Conservation (phyloP, 2,888 invertebrate species). For the Seira musarum region DNA sequence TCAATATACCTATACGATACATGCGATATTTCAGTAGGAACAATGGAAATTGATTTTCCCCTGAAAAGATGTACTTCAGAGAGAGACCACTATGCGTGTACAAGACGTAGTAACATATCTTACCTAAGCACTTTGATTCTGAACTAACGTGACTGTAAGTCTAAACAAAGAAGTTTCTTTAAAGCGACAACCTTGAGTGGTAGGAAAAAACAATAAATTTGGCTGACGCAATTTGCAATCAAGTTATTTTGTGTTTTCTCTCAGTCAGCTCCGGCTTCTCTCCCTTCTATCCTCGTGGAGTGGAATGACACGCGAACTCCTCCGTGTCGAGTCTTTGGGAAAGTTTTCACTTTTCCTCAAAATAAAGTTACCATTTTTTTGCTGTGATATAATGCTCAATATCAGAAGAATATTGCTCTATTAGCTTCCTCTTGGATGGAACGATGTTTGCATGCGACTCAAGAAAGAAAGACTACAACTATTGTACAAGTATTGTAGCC, state of each 20-base stretch:
- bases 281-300: background rate
- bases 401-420: background rate
- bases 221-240: background rate
- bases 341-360: constrained; percentile 6
- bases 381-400: background rate
- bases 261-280: background rate
- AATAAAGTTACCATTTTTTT: background rate
- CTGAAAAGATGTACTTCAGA: too few species aligned
- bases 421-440: background rate
- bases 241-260: constrained; percentile 2
- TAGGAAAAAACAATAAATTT: constrained; percentile 6
- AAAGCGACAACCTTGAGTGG: background rate
- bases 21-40: constrained; percentile 51
- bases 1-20: constrained; percentile 50
- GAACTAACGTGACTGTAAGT: background rate
- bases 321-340: background rate
- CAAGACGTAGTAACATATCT: too few species aligned
- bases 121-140: background rate
- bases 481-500: too few species aligned
- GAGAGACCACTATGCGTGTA: too few species aligned
- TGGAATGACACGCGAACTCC: background rate
- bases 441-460: background rate
- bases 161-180: background rate
- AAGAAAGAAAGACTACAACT: background rate
- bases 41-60: constrained; percentile 36